phyloP scores from a whole-genome alignment of 1,140 invertebrate genomes.

The Heliconius hermathena region DNA sequence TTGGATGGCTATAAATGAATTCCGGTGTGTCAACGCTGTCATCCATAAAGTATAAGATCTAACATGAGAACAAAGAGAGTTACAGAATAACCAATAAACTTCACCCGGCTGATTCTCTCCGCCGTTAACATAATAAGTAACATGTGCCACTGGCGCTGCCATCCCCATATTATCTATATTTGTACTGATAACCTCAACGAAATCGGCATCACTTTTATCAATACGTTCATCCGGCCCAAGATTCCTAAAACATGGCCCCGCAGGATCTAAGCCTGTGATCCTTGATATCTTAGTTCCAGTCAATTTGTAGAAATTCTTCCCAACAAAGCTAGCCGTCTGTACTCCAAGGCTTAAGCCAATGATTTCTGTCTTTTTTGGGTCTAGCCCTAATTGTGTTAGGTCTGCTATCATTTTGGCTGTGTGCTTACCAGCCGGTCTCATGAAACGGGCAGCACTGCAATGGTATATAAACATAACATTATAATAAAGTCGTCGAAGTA shows the following conservation, averaged over 20 bases:
- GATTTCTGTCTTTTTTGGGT: slow-evolving; percentile 62
- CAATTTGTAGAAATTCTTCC: slow-evolving; percentile 56
- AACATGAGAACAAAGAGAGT: slow-evolving; percentile 58
- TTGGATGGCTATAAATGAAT: slow-evolving; percentile 60
- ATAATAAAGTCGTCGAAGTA: background rate
- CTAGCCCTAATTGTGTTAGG: slow-evolving; percentile 50
- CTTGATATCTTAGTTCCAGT: slow-evolving; percentile 67
- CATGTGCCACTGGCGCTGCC: slow-evolving; percentile 83
- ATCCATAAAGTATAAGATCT: slow-evolving; percentile 57
- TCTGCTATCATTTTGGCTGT: slow-evolving; percentile 58
- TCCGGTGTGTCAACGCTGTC: slow-evolving; percentile 50
- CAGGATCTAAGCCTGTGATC: slow-evolving; percentile 65
- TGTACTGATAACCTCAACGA: slow-evolving; percentile 84
- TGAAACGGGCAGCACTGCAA: slow-evolving; percentile 61
- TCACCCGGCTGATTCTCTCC: slow-evolving; percentile 85
- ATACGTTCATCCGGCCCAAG: slow-evolving; percentile 57
- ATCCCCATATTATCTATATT: slow-evolving; percentile 87
- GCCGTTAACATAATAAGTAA: slow-evolving; percentile 87
- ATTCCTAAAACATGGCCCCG: slow-evolving; percentile 70
- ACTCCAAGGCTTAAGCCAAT: slow-evolving; percentile 66
- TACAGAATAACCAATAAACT: slow-evolving; percentile 54
- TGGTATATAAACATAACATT: background rate
- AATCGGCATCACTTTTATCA: slow-evolving; percentile 63
- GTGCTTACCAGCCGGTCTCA: slow-evolving; percentile 57
- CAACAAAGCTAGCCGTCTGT: slow-evolving; percentile 64